Base-by-base conservation (phyloP, 1,140 invertebrate species). In the Brachionus koreanus region DNA sequence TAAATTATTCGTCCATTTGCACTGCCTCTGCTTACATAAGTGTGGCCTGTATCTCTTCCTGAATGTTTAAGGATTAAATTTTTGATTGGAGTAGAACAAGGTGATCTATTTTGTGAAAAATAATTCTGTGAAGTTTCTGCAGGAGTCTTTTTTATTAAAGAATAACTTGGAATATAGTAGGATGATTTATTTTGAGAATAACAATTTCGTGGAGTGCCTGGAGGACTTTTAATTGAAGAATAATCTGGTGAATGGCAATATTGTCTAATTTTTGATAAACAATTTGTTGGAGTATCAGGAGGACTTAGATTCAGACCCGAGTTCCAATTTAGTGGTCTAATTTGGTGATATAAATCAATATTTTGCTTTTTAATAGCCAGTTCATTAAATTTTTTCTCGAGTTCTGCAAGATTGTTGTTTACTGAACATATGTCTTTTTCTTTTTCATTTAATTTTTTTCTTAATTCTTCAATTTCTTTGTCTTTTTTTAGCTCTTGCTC, bases 1-100 rank as follows among this genome's bases (percentile, higher is more conserved):
- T 19, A 74, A 12, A 74, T 74, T 23, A 16, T 23, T 74, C 69
- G 13, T 19, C 69, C 69, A 74, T 42, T 74, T 4, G 69, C 69
- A 6, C 16, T 43, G 19, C 69, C 69, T 3, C 12, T 74, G 19
- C 69, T 74, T 16, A 42, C 19, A 43, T 74, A 23, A 7, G 19
- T 25, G 10, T 74, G 16, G 12, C 69, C 69, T 4, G 69, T 74
- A 9, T 25, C n/a, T 42, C 37, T 57, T 57, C 49, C 49, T 19
- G 49, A 57, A 57, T 57, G 49, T 19, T 16, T 57, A 9, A 19
- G 3, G 3, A 1, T 23, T 57, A 6, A n/a, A n/a, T n/a, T 19
- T 2, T 57, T 9, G 9, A 57, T 19, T 57, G 49, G 39, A 42
- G 39, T 57, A 9, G 49, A 57, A 19, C 19, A 57, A 42, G 12